These are phyloP conservation scores for Agraylea sexmaculata DNA, from an alignment of 1,140 invertebrate genomes.

Conservation along the genomic window DNA sequence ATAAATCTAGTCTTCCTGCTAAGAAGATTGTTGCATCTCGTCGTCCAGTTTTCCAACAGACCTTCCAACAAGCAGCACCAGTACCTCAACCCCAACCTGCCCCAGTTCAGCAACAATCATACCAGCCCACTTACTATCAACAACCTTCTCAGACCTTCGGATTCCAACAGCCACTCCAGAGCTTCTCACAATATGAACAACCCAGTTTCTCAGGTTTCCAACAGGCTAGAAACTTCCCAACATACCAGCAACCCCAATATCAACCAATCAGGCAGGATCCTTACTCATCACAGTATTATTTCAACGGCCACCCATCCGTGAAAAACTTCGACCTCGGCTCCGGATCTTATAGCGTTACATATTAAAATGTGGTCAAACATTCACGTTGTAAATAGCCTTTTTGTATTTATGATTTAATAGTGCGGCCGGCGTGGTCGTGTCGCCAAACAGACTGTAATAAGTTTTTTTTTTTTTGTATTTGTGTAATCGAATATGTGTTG, in stretches of 20 bases:
- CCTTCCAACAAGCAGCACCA: slow-evolving; percentile 27
- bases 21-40: slow-evolving; percentile 6
- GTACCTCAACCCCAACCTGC: slow-evolving; percentile 46
- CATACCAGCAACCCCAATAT: slow-evolving; percentile 28
- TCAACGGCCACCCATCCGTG: slow-evolving; percentile 46
- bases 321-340: slow-evolving; percentile 49
- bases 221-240: slow-evolving; percentile 20
- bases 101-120: slow-evolving; percentile 20
- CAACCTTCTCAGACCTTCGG: slow-evolving; percentile 8
- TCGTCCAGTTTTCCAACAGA: slow-evolving; percentile 15
- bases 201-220: slow-evolving; percentile 16
- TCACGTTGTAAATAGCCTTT: slow-evolving; percentile 8
- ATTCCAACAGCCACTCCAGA: slow-evolving; percentile 16
- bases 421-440: too few relatives aligned
- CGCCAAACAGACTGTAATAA: slow-evolving; percentile 1
- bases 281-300: slow-evolving; percentile 16
- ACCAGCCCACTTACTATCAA: slow-evolving; percentile 19
- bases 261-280: slow-evolving; percentile 26
- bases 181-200: slow-evolving; percentile 23
- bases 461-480: slow-evolving; percentile 4
- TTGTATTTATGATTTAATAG: too few relatives aligned
- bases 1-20: slow-evolving; percentile 22
- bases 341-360: slow-evolving; percentile 59
- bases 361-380: slow-evolving; percentile 25
- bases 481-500: slow-evolving; percentile 6